phyloP scores from a whole-genome alignment of 30 jellyfish, hydroid and myxozoan species.

The Aurelia sp. region DNA sequence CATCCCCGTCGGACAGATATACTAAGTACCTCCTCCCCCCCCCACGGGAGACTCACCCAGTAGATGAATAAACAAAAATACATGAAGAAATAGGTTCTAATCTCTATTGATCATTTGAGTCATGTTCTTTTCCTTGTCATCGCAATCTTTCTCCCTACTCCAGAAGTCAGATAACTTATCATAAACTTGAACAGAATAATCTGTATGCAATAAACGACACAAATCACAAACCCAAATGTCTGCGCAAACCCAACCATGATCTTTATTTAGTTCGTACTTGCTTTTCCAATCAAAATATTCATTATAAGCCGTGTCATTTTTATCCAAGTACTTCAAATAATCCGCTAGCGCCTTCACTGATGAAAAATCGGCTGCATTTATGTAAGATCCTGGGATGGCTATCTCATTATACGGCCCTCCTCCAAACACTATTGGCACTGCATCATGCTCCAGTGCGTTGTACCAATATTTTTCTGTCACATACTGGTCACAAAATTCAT shows the following conservation, averaged over 20 bases:
- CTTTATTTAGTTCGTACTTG: slow-evolving; percentile 2
- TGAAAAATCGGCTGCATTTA: neutral
- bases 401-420: slow-evolving; percentile 50
- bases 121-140: no score
- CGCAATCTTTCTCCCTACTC: no score
- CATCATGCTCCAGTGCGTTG: slow-evolving; percentile 44
- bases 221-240: slow-evolving; percentile 42
- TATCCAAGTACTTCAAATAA: neutral
- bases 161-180: slow-evolving; percentile 2
- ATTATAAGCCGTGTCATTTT: slow-evolving; percentile 36
- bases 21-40: no score
- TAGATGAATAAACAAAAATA: no score
- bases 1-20: no score
- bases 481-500: slow-evolving; percentile 62
- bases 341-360: slow-evolving; percentile 50
- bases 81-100: no score
- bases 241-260: slow-evolving; percentile 43
- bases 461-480: slow-evolving; percentile 80
- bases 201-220: slow-evolving; percentile 20
- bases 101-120: no score
- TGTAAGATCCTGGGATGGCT: no score
- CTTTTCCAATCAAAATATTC: slow-evolving; percentile 68
- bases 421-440: slow-evolving; percentile 75
- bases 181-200: neutral
- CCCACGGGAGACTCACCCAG: no score